These are phyloP conservation scores for Mylabris sibirica DNA, from an alignment of 2,888 invertebrate genomes.

Conservation along the genomic window DNA sequence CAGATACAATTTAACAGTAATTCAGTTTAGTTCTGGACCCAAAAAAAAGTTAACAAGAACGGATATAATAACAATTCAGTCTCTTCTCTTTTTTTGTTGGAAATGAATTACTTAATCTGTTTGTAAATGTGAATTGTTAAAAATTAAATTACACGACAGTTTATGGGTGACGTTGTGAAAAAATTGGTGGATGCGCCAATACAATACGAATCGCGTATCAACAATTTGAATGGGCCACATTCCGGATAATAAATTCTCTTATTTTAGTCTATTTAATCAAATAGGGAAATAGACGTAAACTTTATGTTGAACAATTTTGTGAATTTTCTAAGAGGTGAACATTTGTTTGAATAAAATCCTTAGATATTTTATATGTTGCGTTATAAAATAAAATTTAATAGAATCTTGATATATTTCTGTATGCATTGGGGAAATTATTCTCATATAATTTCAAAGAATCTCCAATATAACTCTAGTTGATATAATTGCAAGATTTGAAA, in stretches of 20 bases:
- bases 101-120: background rate
- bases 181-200: conserved; percentile 1
- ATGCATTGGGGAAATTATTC: background rate
- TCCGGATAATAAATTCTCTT: background rate
- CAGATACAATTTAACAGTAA: conserved; percentile 9
- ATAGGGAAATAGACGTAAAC: background rate
- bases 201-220: background rate
- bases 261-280: background rate
- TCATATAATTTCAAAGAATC: background rate
- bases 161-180: background rate
- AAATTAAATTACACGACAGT: background rate
- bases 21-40: background rate
- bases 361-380: background rate
- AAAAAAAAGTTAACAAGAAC: background rate
- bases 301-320: background rate
- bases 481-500: background rate
- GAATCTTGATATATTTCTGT: conserved; percentile 1
- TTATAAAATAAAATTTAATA: background rate
- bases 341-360: background rate
- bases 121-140: background rate
- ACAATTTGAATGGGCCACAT: background rate
- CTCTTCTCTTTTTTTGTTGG: background rate
- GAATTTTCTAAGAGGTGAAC: background rate
- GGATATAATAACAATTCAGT: background rate
- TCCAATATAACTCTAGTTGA: background rate